Base-by-base conservation (phyloP, 2,888 invertebrate genomes). In the Abrostola triplasia region DNA sequence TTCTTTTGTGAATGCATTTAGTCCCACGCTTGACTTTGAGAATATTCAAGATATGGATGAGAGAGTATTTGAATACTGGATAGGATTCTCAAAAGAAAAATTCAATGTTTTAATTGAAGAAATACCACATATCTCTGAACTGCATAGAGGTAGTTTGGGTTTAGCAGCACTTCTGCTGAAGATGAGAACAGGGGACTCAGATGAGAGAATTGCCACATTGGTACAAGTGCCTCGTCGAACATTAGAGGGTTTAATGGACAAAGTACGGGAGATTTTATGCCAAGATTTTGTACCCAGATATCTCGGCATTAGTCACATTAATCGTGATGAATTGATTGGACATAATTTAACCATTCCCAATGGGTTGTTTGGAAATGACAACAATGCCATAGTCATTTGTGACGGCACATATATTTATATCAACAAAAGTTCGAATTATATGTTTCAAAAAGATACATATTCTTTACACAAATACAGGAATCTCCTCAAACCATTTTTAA, bases 371-470 rank as follows among this genome's bases (percentile, higher is more conserved):
- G 41, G n/a, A 41, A 60, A 60, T 6, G 13, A 35, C 8, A n/a
- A n/a, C n/a, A n/a, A n/a, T n/a, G n/a, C n/a, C n/a, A 52, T 54
- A 38, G 64, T 60, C 12, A 64, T 63, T 11, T 53, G 47, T 12
- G 52, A 52, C 40, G 59, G 62, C 36, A 52, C 59, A 58, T 63
- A 61, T 13, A 50, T 61, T 55, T 61, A 37, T 61, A 13, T 55
- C 40, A 42, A 59, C 13, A 51, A 56, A 56, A 61, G 37, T 42
- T 0, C 7, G 1, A 56, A 61, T 36, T 54, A 61, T 49, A 24
- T 59, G 49, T 54, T 49, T 44, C 57, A 57, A 48, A 49, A 49
- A 36, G 24, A 57, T 6, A 49, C 12, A 1, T 57, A 57, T 40
- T 49, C 48, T 6, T 12, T 57, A 11, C 57, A 57, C 10, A 57